Conservation (phyloP, 1,140 invertebrate species). For the Orius laevigatus region DNA sequence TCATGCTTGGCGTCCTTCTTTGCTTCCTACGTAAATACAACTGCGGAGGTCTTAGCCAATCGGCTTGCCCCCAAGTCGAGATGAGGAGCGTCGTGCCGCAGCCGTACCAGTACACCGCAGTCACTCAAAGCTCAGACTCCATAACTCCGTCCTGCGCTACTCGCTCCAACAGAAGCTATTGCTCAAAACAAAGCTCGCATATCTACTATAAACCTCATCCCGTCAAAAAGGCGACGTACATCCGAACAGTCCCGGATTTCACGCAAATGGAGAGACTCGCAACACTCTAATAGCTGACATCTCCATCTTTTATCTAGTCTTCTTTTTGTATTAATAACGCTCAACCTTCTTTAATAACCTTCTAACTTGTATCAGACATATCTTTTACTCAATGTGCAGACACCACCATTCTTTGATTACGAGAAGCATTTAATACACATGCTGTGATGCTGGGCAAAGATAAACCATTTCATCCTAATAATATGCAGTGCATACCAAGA, state of each 20-base stretch:
- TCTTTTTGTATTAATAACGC: not conserved
- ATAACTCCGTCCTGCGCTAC: conserved; percentile 10
- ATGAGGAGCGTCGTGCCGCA: conserved; percentile 1
- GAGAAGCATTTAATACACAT: not conserved
- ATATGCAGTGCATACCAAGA: too few relatives aligned
- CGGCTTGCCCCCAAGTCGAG: conserved; percentile 8
- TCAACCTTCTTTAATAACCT: conserved; percentile 2
- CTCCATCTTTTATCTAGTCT: not conserved
- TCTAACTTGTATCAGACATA: too few relatives aligned
- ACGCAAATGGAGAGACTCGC: conserved; percentile 12
- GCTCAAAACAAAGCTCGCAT: conserved; percentile 7
- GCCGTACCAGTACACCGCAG: not conserved
- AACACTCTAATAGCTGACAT: conserved; percentile 2
- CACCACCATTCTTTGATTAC: not conserved
- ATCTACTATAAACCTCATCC: conserved; percentile 4
- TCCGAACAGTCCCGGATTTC: conserved; percentile 5
- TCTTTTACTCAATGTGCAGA: conserved; percentile 3
- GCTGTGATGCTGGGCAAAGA: not conserved
- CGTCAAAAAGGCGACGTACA: conserved; percentile 1
- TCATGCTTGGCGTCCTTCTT: conserved; percentile 7
- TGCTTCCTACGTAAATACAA: conserved; percentile 10
- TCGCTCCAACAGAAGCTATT: conserved; percentile 2
- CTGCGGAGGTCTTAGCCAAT: not conserved
- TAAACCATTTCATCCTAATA: too few relatives aligned
- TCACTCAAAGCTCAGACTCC: conserved; percentile 10